These are phyloP conservation scores for Phainopepla nitens DNA, from an alignment of 2,113 vertebrate species.

Conservation along the genomic window DNA sequence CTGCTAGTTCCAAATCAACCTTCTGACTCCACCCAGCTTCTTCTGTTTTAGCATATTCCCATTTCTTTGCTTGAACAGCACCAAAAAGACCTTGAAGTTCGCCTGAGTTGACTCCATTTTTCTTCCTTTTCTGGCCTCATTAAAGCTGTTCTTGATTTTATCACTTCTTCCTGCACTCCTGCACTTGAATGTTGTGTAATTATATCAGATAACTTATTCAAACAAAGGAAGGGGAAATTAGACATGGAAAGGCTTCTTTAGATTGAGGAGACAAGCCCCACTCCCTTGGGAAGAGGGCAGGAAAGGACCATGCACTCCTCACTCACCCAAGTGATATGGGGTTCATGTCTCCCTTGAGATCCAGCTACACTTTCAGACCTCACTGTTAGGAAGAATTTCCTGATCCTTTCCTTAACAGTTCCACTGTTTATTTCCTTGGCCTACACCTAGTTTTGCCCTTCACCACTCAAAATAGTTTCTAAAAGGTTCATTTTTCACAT, in stretches of 20 bases:
- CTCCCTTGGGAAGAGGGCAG: background rate
- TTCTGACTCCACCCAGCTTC: background rate
- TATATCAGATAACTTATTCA: constrained; percentile 27
- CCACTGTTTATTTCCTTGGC: background rate
- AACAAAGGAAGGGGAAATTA: constrained; percentile 39
- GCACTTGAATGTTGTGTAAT: constrained; percentile 1
- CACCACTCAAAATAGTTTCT: background rate
- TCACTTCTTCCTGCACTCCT: constrained; percentile 23
- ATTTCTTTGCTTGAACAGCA: background rate
- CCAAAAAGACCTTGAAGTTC: background rate
- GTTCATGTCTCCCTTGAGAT: background rate
- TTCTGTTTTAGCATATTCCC: background rate
- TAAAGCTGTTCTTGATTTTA: constrained; percentile 52
- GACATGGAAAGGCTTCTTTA: constrained; percentile 17
- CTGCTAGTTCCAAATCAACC: background rate
- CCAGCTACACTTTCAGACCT: background rate
- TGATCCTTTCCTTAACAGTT: background rate
- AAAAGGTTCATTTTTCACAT: background rate
- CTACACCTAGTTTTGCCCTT: background rate
- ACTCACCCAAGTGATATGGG: background rate
- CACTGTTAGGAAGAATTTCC: background rate
- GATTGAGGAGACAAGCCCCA: background rate
- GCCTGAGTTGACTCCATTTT: background rate
- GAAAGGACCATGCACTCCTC: background rate
- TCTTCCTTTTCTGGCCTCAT: constrained; percentile 22